These are phyloP conservation scores for Microplitis mediator DNA, from an alignment of 1,140 invertebrate genomes.

Conservation along the genomic window DNA sequence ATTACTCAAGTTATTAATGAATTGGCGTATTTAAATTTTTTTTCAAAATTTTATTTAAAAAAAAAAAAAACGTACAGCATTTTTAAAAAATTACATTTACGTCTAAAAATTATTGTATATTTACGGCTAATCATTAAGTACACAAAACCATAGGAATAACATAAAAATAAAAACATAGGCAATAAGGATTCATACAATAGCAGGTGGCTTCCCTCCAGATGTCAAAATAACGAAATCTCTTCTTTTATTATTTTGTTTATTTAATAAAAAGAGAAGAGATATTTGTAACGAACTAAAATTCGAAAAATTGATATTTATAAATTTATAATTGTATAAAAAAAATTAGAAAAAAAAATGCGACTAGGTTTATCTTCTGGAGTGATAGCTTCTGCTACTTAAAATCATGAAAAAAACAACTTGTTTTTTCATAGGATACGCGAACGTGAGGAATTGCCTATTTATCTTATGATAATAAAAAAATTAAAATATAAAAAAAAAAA, in stretches of 20 bases:
- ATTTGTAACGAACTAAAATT: slow-evolving; percentile 17
- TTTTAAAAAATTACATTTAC: slow-evolving; percentile 55
- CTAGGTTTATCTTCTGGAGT: slow-evolving; percentile 46
- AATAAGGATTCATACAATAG: slow-evolving; percentile 33
- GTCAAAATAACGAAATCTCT: slow-evolving; percentile 33
- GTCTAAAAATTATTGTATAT: slow-evolving; percentile 60
- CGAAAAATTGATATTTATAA: slow-evolving; percentile 18
- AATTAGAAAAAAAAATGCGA: slow-evolving; percentile 16
- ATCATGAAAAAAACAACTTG: slow-evolving; percentile 28
- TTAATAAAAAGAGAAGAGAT: slow-evolving; percentile 17
- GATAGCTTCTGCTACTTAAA: slow-evolving; percentile 44
- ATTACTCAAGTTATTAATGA: slow-evolving; percentile 17
- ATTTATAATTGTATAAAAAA: background rate
- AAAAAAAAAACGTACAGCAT: slow-evolving; percentile 43
- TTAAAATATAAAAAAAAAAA: no score
- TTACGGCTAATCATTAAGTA: slow-evolving; percentile 61
- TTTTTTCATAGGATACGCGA: slow-evolving; percentile 42
- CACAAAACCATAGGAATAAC: slow-evolving; percentile 54
- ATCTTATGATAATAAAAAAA: slow-evolving; percentile 30
- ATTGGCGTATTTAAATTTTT: slow-evolving; percentile 20
- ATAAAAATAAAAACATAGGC: slow-evolving; percentile 45
- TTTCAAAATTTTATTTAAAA: slow-evolving; percentile 37
- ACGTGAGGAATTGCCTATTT: slow-evolving; percentile 59
- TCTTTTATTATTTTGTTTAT: background rate
- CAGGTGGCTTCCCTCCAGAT: slow-evolving; percentile 52